phyloP scores from a whole-genome alignment of 2,113 vertebrate species.

The Oxyruncus cristatus region DNA sequence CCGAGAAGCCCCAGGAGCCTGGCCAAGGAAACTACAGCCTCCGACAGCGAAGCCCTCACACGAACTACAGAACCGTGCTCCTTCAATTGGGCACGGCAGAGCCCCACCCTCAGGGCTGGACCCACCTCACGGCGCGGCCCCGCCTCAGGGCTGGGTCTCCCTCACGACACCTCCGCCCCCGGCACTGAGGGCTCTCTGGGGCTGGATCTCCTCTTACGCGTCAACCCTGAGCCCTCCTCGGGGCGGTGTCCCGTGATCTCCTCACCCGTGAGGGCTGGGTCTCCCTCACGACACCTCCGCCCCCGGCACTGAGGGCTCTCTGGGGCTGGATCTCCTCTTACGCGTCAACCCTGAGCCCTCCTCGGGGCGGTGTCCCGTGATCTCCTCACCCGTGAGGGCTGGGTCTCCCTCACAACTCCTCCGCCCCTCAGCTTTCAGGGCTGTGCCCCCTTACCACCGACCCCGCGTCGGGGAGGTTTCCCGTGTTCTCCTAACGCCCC shows the following conservation, averaged over 20 bases:
- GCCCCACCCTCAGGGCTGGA: neutral
- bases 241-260: accelerated
- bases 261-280: neutral
- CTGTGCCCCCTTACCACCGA: no score
- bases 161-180: no score
- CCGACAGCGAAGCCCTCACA: accelerated
- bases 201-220: no score
- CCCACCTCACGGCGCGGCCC: neutral
- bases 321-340: no score
- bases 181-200: no score
- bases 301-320: no score
- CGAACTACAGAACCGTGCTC: accelerated
- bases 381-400: neutral
- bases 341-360: no score
- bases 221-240: no score
- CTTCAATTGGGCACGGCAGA: accelerated
- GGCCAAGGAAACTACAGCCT: accelerated
- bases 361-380: accelerated
- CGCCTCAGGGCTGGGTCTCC: no score
- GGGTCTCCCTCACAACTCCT: neutral
- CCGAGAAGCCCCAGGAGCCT: accelerated
- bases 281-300: neutral
- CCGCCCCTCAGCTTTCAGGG: neutral
- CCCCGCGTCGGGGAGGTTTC: no score
- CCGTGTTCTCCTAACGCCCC: no score